These are phyloP conservation scores for Saguinus midas DNA, from an alignment of 2,113 vertebrate genomes.

Conservation along the genomic window DNA sequence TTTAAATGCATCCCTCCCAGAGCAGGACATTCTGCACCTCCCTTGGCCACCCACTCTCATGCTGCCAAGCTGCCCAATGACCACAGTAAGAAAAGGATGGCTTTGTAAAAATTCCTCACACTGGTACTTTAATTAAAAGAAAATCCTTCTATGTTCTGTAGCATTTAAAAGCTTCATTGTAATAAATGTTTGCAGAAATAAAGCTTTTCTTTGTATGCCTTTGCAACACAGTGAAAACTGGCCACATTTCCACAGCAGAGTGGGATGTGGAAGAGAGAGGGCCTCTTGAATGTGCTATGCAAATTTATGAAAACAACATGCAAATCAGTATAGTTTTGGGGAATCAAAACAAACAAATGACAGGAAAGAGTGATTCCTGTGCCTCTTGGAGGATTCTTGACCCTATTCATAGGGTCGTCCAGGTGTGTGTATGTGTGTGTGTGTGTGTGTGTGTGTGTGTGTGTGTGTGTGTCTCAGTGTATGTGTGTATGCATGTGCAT, in stretches of 20 bases:
- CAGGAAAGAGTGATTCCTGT: constrained; percentile 37
- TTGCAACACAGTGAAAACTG: constrained; percentile 12
- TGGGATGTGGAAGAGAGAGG: neutral
- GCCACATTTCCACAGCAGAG: constrained; percentile 48
- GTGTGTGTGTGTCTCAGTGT: neutral
- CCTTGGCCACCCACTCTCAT: neutral
- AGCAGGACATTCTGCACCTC: neutral
- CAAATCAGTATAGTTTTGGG: constrained; percentile 50
- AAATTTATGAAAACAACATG: constrained; percentile 73
- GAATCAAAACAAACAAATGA: constrained; percentile 63
- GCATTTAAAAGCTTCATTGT: constrained; percentile 57
- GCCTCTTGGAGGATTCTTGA: neutral
- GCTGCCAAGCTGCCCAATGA: constrained; percentile 22
- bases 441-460: no score
- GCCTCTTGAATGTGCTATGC: constrained; percentile 43
- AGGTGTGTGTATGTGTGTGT: neutral
- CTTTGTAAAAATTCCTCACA: constrained; percentile 47
- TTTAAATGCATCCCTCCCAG: constrained; percentile 1
- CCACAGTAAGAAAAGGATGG: neutral
- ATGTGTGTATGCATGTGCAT: neutral
- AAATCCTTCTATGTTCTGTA: constrained; percentile 54
- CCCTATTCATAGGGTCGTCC: neutral
- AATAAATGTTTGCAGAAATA: constrained; percentile 50
- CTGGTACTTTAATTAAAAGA: constrained; percentile 64
- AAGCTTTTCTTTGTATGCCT: constrained; percentile 65